Evolutionary conservation across 2,888 invertebrate species (phyloP), one percentile per base, ranked within the genome.

Genomic region (Atrina japonica): DNA sequence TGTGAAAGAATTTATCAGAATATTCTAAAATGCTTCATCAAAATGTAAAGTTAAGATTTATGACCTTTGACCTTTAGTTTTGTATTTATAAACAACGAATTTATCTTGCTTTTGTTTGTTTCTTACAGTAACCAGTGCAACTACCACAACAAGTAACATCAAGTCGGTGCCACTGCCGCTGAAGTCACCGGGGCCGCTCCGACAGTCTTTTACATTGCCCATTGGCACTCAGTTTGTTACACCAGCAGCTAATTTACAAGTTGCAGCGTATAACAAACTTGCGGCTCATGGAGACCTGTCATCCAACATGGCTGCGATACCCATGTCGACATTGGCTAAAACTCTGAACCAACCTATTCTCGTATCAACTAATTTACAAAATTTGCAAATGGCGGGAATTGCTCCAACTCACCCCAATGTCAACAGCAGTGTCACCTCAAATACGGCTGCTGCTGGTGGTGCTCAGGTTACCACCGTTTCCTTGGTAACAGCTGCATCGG

Each of bases 321-420:
- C 65, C 18, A 53, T 59, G 9, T 25, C 61, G 14, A 61, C 73
- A 9, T 49, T 56, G 27, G 52, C 69, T 11, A 69, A 69, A 58
- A 56, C 49, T n/a, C 73, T 78, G 23, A 72, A 76, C 23, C 80
- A 80, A 68, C 80, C 80, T 6, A 76, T 80, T 50, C 61, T 80
- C 50, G 75, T 80, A 43, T 59, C 67, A n/a, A 23, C 66, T 23
- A 58, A 47, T 27, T 18, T 66, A 27, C 35, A 35, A 11, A 49
- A 50, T n/a, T 21, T 52, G n/a, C 43, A 23, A 30, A 53, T 53
- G 43, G 41, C 67, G 9, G 30, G 41, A 14, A n/a, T 66, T 18
- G 56, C 58, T 23, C 49, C 66, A 23, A 56, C 27, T 49, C 23
- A 66, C 56, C 25, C 55, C 45, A 45, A 56, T 23, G 18, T 56